Percentiles rank a stretch among this genome's conserved stretches.
phyloP scores from a whole-genome alignment of 2,797 vertebrate species.

The Neostethus bicornis region DNA sequence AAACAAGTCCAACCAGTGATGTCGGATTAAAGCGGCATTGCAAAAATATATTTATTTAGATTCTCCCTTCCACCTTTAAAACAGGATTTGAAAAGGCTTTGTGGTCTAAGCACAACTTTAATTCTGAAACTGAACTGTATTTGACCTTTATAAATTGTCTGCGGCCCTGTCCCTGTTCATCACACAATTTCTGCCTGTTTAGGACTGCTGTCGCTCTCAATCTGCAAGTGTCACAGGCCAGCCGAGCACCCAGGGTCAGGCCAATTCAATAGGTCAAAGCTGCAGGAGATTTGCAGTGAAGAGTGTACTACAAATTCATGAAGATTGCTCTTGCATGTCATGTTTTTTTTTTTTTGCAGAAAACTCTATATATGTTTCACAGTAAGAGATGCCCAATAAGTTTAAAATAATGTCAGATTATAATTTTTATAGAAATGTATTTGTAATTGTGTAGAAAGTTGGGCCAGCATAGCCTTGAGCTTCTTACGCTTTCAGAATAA shows the following conservation, averaged over 20 bases:
- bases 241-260: conserved; percentile 5
- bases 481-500: not conserved
- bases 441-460: not conserved
- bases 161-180: conserved; percentile 10
- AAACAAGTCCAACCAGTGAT: too few relatives aligned
- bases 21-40: too few relatives aligned
- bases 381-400: too few relatives aligned
- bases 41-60: too few relatives aligned
- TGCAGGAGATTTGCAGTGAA: conserved; percentile 1
- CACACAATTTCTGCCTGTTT: conserved; percentile 9
- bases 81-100: not conserved
- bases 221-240: conserved; percentile 5
- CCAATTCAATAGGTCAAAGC: conserved; percentile 3
- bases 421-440: too few relatives aligned
- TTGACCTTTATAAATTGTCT: conserved; percentile 10
- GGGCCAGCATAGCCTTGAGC: not conserved
- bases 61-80: too few relatives aligned
- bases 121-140: conserved; percentile 12
- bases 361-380: not conserved
- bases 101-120: not conserved
- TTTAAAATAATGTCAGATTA: too few relatives aligned
- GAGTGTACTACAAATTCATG: not conserved
- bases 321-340: not conserved
- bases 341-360: not conserved
- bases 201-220: conserved; percentile 20